Conservation (phyloP, 2,888 invertebrate species). For the Drosophila lacicola region DNA sequence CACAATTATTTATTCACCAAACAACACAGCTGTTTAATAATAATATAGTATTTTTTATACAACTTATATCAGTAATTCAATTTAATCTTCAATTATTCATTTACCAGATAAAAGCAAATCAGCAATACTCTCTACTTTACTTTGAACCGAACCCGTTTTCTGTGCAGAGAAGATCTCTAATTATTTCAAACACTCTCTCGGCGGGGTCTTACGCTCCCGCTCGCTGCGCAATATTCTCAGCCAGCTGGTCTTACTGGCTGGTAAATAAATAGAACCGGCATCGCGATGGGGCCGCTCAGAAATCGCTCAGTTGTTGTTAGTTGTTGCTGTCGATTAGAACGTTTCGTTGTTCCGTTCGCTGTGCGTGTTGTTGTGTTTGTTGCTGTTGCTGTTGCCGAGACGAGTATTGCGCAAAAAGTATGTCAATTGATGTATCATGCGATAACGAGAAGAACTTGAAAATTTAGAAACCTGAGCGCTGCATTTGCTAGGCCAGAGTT, state of each 20-base stretch:
- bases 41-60: too few species aligned
- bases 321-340: slow-evolving; percentile 40
- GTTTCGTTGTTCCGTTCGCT: slow-evolving; percentile 1
- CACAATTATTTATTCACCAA: too few species aligned
- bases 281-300: neutral
- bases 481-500: slow-evolving; percentile 10
- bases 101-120: neutral
- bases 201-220: neutral
- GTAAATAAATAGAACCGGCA: slow-evolving; percentile 46
- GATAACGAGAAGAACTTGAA: slow-evolving; percentile 11
- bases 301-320: slow-evolving; percentile 50
- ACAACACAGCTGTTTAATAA: too few species aligned
- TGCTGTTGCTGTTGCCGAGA: slow-evolving; percentile 20
- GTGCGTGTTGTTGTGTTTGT: slow-evolving; percentile 5
- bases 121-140: neutral
- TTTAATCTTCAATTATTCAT: too few species aligned
- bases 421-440: slow-evolving; percentile 38
- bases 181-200: neutral
- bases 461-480: neutral
- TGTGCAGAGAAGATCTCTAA: neutral
- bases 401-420: slow-evolving; percentile 47
- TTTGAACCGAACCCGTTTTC: neutral
- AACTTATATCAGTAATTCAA: too few species aligned
- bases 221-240: neutral
- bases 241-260: slow-evolving; percentile 14